A percentile compares a stretch with the other conserved stretches of the same genome.
Evolutionary conservation across 2,797 vertebrate species (phyloP).

Genomic region (Lophotriccus pileatus): DNA sequence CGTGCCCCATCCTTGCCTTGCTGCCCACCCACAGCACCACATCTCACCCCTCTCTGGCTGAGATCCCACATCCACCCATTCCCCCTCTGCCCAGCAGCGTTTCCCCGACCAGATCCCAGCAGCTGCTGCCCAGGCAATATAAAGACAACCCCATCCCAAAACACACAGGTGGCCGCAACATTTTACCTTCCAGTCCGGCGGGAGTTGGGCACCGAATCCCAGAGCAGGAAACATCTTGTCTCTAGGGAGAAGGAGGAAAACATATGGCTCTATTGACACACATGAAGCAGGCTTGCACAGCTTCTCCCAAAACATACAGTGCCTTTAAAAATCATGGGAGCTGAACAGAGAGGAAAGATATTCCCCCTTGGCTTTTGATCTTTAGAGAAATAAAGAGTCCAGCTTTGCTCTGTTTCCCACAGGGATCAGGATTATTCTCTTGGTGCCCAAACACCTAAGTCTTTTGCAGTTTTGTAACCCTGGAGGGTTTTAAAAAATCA

Average conservation of each 20-base stretch:
- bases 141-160: not conserved
- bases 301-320: not conserved
- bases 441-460: not conserved
- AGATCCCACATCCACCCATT: not conserved
- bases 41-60: not conserved
- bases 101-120: rapidly evolving
- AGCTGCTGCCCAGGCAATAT: not conserved
- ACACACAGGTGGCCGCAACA: not conserved
- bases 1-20: not conserved
- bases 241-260: constrained; percentile 73
- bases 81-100: not conserved
- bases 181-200: constrained; percentile 97
- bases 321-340: not conserved
- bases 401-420: not conserved
- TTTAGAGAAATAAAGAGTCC: not conserved
- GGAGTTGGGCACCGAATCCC: constrained; percentile 97
- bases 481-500: not conserved
- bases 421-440: not conserved
- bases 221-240: constrained; percentile 99
- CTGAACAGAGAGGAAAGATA: not conserved
- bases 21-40: not conserved
- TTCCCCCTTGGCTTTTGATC: not conserved
- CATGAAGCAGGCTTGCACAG: not conserved
- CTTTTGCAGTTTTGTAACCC: not conserved
- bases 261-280: not conserved